Conservation (phyloP, 35 echinoderm and acorn worm species). For the Eucidaris tribuloides region DNA sequence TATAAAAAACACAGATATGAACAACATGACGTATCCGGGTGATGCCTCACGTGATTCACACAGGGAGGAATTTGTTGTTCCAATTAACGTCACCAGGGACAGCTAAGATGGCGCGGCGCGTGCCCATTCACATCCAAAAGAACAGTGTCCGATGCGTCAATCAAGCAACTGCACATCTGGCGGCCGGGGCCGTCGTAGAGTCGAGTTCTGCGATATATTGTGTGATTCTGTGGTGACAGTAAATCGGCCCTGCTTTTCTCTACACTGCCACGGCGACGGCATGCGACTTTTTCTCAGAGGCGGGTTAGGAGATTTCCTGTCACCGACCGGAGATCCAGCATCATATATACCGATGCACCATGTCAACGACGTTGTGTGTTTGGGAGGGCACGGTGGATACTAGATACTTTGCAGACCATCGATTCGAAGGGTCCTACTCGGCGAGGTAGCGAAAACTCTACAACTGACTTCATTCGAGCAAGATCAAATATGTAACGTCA, state of each 20-base stretch:
- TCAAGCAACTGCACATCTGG: background rate
- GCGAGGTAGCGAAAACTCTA: background rate
- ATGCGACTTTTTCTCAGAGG: no score
- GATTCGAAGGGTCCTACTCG: background rate
- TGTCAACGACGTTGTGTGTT: no score
- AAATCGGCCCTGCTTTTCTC: no score
- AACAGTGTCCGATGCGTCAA: background rate
- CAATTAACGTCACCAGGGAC: background rate
- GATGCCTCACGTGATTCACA: no score
- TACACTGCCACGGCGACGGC: no score
- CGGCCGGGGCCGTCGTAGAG: background rate
- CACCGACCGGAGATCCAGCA: no score
- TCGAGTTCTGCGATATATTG: background rate
- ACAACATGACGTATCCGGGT: no score
- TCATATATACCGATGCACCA: no score
- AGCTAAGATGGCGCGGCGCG: background rate
- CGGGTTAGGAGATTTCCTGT: no score
- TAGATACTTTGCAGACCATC: background rate
- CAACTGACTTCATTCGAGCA: background rate
- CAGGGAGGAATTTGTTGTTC: no score
- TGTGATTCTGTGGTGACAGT: no score
- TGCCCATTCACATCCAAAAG: background rate
- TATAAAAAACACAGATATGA: no score
- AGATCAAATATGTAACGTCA: background rate
- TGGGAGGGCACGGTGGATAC: background rate